Evolutionary conservation across 92 coral and sea anemone species (phyloP).

Genomic region (Actinernus sp.): DNA sequence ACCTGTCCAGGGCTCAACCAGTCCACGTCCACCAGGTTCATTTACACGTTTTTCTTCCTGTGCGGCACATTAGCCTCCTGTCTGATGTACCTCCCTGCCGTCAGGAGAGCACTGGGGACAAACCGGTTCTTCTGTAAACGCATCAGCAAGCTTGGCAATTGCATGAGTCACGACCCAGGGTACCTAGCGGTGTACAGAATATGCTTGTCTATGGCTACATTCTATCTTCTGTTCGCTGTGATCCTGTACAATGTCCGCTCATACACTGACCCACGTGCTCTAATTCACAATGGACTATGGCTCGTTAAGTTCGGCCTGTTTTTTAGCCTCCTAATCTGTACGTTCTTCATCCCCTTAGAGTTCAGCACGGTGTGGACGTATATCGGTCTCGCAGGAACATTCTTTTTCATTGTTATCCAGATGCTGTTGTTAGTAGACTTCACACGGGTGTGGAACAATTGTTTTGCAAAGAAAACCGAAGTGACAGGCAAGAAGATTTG

Average conservation of each 20-base stretch:
- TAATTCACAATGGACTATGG: constrained; percentile 93
- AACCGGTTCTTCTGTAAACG: constrained; percentile 83
- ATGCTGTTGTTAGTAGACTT: constrained; percentile 80
- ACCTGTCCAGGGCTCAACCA: constrained; percentile 83
- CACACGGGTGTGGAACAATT: constrained; percentile 68
- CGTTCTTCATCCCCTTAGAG: constrained; percentile 90
- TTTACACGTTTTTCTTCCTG: constrained; percentile 82
- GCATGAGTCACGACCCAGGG: constrained; percentile 96
- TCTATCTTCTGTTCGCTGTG: constrained; percentile 85
- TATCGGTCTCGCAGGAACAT: constrained; percentile 83
- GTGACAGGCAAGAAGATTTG: constrained; percentile 62
- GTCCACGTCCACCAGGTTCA: constrained; percentile 76
- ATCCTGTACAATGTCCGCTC: constrained; percentile 76
- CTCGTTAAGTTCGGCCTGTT: constrained; percentile 90
- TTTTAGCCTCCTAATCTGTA: constrained; percentile 83
- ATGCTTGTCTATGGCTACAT: constrained; percentile 97
- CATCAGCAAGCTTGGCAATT: constrained; percentile 84
- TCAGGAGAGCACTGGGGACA: constrained; percentile 71
- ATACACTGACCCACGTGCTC: constrained; percentile 83
- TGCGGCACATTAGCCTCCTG: constrained; percentile 71
- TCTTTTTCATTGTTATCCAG: constrained; percentile 82
- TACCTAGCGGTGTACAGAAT: constrained; percentile 94
- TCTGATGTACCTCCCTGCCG: constrained; percentile 79
- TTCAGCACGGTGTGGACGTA: constrained; percentile 94
- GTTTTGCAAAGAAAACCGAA: constrained; percentile 73